Base-by-base conservation (phyloP, 2,797 vertebrate species). In the Xenentodon cancila region DNA sequence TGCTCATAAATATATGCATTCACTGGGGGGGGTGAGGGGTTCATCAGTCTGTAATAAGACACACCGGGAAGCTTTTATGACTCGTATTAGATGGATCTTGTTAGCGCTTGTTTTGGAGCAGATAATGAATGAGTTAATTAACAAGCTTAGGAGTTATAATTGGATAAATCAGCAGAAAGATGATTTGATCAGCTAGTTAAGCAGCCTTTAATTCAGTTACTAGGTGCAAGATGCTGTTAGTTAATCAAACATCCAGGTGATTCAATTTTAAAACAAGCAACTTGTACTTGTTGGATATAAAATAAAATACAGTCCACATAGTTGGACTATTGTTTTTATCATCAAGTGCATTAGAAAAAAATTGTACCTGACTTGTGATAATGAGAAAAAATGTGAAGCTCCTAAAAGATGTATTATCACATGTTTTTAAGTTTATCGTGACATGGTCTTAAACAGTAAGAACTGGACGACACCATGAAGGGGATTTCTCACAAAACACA, bases 1-100 rank as follows among this genome's bases (percentile, higher is more conserved):
- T 52, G 42, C 21, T 42, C 40, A 40, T 22, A n/a, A 22, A n/a
- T 57, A 48, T 46, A 34, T 54, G 59, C 22, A 64, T 52, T 52
- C 59, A 37, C 53, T 32, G n/a, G 46, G 59, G 64, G 52, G 60
- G 51, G 75, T 15, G 2, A 70, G 32, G 37, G 51, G 53, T 65
- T 80, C 75, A 86, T 87, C 86, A 81, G 73, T 85, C 79, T 84
- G 68, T 58, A 69, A 80, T 80, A 74, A 44, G 68, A 78, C 53
- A 37, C 76, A 59, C 79, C 77, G 68, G 68, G 71, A 64, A 71
- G 77, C 58, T 77, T 84, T 82, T 77, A 71, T 72, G 61, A 59
- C 71, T 70, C 60, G 77, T 72, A 86, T 88, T 80, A 80, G 71
- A 81, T 53, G 60, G 52, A 60, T 13, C 49, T 56, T 69, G 79